Base-by-base conservation (phyloP, 64 coral and sea anemone species). In the Hydrozoanthus tunicans region DNA sequence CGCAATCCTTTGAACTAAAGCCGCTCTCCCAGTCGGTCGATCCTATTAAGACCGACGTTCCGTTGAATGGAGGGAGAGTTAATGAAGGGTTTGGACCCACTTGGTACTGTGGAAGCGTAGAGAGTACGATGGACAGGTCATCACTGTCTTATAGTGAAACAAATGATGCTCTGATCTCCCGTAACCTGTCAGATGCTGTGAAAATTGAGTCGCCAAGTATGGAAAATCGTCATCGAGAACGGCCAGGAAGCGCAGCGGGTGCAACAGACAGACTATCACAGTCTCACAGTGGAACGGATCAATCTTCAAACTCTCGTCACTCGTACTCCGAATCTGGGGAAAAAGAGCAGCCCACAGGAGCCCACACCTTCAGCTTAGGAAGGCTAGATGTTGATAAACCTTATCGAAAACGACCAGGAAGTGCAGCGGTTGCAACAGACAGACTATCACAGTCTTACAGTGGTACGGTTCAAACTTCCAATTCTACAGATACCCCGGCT, bases 31-130 rank as follows among this genome's bases (percentile, higher is more conserved):
- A 27, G 6, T 9, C 11, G 26, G 5, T 27, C 20, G 59, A 57
- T n/a, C 56, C 23, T 74, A 12, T 54, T 25, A 9, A 7, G 3
- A 59, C 5, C 13, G 69, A 43, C 56, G 10, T n/a, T 51, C 11
- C 24, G 10, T 15, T 75, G 9, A 88, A 73, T 56, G 13, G 58
- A 0, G 84, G 84, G 4, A 43, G 57, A 26, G 53, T 7, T 3
- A 88, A 88, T 60, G 69, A 88, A 59, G 84, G 68, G 1, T 74
- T 88, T 57, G 68, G 32, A 43, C 32, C 32, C 32, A 43, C 32
- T 43, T 43, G 32, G 32, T 43, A 43, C 32, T 43, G 32, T 43
- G 32, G 32, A 43, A 43, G 32, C 32, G 32, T 43, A 43, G 32
- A 43, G 32, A 43, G 32, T 43, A 43, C 32, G 32, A 43, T 43